Evolutionary conservation across 2,888 invertebrate genomes (phyloP), one percentile per base, ranked within the genome.

Genomic region (Dryomyza anilis): DNA sequence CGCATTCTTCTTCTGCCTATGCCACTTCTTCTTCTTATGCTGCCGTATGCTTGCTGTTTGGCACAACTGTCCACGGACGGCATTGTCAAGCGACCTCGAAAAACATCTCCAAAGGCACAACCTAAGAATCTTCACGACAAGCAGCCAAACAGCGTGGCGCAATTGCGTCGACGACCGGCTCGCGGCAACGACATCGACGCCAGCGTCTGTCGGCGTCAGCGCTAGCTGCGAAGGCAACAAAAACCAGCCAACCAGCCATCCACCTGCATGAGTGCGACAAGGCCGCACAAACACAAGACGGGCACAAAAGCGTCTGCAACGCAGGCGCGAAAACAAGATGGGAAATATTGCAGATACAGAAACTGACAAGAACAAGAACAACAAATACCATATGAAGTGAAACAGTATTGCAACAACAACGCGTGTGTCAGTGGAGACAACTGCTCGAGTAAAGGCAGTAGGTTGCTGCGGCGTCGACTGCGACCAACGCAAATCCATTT

Each of bases 281-380:
- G 75, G 77, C 73, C 72, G 74, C 71, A 73, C 63, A n/a, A n/a
- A n/a, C n/a, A n/a, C n/a, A n/a, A n/a, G n/a, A n/a, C n/a, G n/a
- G n/a, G n/a, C n/a, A 57, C 71, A 78, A 72, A 46, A 23, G 43
- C 63, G 21, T 67, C 62, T 59, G 56, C 69, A 46, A 46, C 64
- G 53, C 67, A 70, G 71, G 75, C 69, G 75, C 72, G 67, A 75
- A 76, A 78, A 72, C 74, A 77, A 76, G 77, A 78, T 73, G 75
- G 73, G 73, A 75, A 75, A 75, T 75, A 78, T 78, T 74, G 76
- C 76, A 77, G 73, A 77, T 75, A 75, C 76, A 75, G 70, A 64
- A 58, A 39, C 29, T 43, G 27, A 12, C 21, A 8, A 30, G 21
- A 27, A 29, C 30, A n/a, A 52, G 5, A 27, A 53, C 16, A 7